Evolutionary conservation across 2,888 invertebrate genomes (phyloP).

Genomic region (Lasioglossum marginatum): DNA sequence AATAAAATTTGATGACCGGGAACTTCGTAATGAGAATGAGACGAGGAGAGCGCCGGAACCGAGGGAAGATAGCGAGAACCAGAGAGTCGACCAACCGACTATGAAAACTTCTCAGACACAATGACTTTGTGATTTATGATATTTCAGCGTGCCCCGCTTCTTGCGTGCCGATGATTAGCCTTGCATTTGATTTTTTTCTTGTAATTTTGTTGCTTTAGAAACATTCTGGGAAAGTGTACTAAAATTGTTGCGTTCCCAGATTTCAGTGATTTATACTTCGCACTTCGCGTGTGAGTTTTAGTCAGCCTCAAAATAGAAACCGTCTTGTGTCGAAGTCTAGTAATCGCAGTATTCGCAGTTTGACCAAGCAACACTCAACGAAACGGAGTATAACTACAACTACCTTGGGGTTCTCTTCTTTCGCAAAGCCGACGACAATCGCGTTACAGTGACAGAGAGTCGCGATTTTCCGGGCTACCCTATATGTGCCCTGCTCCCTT

Average conservation of each 20-base stretch:
- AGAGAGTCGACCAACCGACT: conserved; percentile 61
- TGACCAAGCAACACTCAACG: neutral
- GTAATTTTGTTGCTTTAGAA: neutral
- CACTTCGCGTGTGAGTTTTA: neutral
- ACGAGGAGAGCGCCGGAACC: conserved; percentile 63
- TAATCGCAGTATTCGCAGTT: neutral
- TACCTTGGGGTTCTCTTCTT: neutral
- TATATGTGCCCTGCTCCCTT: neutral
- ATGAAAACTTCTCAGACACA: conserved; percentile 82
- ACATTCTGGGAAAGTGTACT: neutral
- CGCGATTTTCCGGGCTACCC: neutral
- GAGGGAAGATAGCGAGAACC: conserved; percentile 12
- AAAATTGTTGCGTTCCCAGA: neutral
- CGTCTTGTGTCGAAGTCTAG: no score
- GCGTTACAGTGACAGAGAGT: neutral
- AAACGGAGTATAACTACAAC: no score
- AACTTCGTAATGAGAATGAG: conserved; percentile 83
- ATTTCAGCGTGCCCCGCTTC: conserved; percentile 68
- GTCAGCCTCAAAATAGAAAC: neutral
- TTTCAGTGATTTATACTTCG: neutral
- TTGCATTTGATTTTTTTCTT: neutral
- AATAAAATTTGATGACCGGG: conserved; percentile 84
- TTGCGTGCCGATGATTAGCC: conserved; percentile 20
- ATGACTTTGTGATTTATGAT: conserved; percentile 76
- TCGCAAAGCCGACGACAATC: neutral